These are phyloP conservation scores for Tenebrosternarchus preto DNA, from an alignment of 2,113 vertebrate genomes.

Conservation along the genomic window DNA sequence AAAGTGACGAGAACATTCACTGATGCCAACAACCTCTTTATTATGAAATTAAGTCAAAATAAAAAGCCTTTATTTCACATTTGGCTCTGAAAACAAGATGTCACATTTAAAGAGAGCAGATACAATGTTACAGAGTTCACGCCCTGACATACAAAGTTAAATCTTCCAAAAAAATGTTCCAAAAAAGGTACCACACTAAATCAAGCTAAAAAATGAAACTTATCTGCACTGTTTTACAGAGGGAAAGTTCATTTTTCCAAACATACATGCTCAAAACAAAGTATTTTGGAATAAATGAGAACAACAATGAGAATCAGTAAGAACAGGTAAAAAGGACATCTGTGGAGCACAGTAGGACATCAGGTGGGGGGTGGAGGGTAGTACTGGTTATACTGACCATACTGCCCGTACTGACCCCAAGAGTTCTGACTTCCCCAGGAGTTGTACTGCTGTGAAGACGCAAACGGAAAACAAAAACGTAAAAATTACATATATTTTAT, in stretches of 20 bases:
- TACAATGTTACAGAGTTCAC: constrained; percentile 48
- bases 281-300: constrained; percentile 43
- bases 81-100: constrained; percentile 64
- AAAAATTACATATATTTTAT: no score
- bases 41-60: constrained; percentile 78
- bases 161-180: constrained; percentile 45
- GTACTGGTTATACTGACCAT: constrained; percentile 90
- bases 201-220: constrained; percentile 56
- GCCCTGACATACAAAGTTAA: constrained; percentile 55
- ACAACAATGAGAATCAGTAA: constrained; percentile 44
- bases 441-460: constrained; percentile 79
- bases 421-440: constrained; percentile 83
- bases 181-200: constrained; percentile 61
- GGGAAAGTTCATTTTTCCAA: constrained; percentile 48
- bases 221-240: constrained; percentile 45
- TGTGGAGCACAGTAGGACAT: constrained; percentile 63
- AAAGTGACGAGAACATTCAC: constrained; percentile 11
- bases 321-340: constrained; percentile 56
- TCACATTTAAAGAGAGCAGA: constrained; percentile 50
- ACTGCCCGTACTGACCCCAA: constrained; percentile 84
- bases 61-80: constrained; percentile 63
- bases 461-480: neutral
- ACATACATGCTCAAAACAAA: constrained; percentile 63
- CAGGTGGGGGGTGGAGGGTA: constrained; percentile 92
- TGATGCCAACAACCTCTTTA: constrained; percentile 75